Base-by-base conservation (phyloP, 2,888 invertebrate species). In the Sinelater perroti region DNA sequence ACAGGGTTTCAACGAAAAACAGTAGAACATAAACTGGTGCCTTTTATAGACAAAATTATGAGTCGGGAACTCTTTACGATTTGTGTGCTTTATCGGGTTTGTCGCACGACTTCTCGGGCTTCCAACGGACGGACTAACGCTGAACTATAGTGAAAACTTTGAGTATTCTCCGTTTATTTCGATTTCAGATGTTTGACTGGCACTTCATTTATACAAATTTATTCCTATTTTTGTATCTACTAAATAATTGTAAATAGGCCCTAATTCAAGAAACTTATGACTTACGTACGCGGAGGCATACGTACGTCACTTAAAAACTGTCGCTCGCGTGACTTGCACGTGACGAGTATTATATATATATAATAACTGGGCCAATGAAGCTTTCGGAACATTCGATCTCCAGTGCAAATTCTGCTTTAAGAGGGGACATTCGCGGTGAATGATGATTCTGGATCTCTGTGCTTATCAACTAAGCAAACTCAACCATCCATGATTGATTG, bases 401-500 rank as follows among this genome's bases (percentile, higher is more conserved):
- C 45, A 49, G 51, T 51, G 57, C 42, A 42, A 20, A 31, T 17
- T 42, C 24, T 13, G 17, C 33, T 50, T 56, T 24, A 49, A 17
- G 28, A 11, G 14, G 40, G 21, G 40, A 60, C 45, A 56, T 51
- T 60, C 56, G 46, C 55, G 51, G 50, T 50, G 56, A 56, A 33
- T 38, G 42, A 54, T 55, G 38, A 33, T 46, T 49, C 16, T 18
- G 44, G 24, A 35, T 52, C 51, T 35, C 20, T 49, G 60, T 62
- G 60, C 53, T 57, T 60, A 61, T 49, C 56, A 53, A 56, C 47
- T 62, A 54, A 60, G 61, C 54, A 52, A 59, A 60, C 55, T 62
- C 56, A 62, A 45, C 50, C 61, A 64, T 60, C 63, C 64, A 63
- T 65, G 65, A 68, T 67, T 65, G 63, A 68, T 68, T 67, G 63